Percentiles rank a stretch among this genome's conserved stretches.
phyloP scores from a whole-genome alignment of 2,888 invertebrate genomes.

The Argyresthia goedartella region DNA sequence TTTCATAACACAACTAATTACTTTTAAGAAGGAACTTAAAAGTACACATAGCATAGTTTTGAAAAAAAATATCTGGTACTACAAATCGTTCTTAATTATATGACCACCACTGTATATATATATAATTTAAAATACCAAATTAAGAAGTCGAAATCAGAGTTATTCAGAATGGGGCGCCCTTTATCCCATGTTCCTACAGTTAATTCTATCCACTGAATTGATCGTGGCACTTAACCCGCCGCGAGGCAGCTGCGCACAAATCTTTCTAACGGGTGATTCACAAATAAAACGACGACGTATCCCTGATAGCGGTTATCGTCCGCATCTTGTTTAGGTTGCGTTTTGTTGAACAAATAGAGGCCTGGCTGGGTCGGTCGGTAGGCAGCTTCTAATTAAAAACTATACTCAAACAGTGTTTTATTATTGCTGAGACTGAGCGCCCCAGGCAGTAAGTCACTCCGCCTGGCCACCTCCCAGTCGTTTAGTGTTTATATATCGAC shows the following conservation, averaged over 20 bases:
- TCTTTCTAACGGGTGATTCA: conserved; percentile 47
- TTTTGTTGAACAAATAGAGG: conserved; percentile 59
- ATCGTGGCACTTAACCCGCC: conserved; percentile 43
- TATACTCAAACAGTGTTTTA: conserved; percentile 49
- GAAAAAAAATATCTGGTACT: too few relatives aligned
- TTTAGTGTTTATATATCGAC: conserved; percentile 38
- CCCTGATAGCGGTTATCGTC: conserved; percentile 47
- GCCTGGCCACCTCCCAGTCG: conserved; percentile 47
- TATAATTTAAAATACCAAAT: conserved; percentile 11
- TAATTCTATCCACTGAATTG: conserved; percentile 43
- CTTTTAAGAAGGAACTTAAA: too few relatives aligned
- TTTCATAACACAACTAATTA: too few relatives aligned
- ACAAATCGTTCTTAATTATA: too few relatives aligned
- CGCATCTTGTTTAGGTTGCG: conserved; percentile 44
- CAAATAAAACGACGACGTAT: conserved; percentile 40
- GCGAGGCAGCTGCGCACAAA: conserved; percentile 40
- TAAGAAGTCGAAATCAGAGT: conserved; percentile 22
- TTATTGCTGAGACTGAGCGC: conserved; percentile 43
- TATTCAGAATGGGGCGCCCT: conserved; percentile 17
- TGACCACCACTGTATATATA: too few relatives aligned
- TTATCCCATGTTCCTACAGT: conserved; percentile 22
- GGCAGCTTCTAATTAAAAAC: conserved; percentile 63
- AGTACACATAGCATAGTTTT: too few relatives aligned
- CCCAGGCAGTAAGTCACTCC: conserved; percentile 42
- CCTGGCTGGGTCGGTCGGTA: conserved; percentile 35